phyloP scores from a whole-genome alignment of 2,113 vertebrate species.

The Phylloscopus trochiloides region DNA sequence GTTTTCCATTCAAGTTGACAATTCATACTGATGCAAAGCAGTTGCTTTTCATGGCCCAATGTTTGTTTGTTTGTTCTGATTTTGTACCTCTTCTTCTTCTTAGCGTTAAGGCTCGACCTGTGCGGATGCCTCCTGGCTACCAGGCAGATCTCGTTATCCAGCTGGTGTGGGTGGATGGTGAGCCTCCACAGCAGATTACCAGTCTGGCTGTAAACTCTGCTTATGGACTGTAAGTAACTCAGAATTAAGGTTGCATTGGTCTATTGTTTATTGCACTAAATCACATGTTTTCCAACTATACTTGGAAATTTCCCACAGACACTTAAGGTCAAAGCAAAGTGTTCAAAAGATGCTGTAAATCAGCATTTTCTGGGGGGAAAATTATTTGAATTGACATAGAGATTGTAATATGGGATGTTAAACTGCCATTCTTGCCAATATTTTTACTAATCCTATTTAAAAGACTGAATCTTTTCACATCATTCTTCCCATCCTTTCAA shows the following conservation, averaged over 20 bases:
- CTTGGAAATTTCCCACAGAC: background rate
- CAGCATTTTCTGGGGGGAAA: background rate
- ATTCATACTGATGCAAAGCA: background rate
- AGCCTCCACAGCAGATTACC: conserved; percentile 93
- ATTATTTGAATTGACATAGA: background rate
- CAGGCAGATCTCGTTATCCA: conserved; percentile 94
- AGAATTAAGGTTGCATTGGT: background rate
- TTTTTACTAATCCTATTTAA: background rate
- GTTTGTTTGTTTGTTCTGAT: background rate
- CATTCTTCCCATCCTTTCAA: background rate
- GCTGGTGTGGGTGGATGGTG: conserved; percentile 91
- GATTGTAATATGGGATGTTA: background rate
- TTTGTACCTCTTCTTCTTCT: background rate
- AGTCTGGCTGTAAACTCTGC: conserved; percentile 93
- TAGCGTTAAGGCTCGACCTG: conserved; percentile 87
- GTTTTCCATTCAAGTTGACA: background rate
- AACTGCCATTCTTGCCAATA: background rate
- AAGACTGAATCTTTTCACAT: background rate
- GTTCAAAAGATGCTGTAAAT: background rate
- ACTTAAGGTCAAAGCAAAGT: background rate
- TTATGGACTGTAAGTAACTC: conserved; percentile 93
- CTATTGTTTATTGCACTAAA: background rate
- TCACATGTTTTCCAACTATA: background rate
- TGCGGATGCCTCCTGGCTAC: conserved; percentile 93
- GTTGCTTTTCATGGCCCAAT: background rate